Evolutionary conservation across 2,797 vertebrate genomes (phyloP).

Genomic region (Sphenopsis melanotis): DNA sequence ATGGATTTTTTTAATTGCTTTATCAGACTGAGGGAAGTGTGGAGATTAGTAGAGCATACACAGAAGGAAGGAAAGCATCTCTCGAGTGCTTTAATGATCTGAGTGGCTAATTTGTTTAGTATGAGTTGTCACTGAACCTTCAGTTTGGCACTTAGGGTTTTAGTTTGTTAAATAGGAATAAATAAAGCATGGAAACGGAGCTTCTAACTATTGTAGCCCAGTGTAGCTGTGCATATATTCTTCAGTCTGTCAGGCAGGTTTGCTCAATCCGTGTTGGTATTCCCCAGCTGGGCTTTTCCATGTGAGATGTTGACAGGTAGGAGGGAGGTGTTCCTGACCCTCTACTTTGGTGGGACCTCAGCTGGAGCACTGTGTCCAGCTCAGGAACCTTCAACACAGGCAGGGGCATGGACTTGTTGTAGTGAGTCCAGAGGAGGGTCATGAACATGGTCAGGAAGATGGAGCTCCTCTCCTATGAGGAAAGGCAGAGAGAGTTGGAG

Average conservation of each 20-base stretch:
- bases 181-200: background rate
- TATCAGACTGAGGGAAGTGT: background rate
- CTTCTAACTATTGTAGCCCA: background rate
- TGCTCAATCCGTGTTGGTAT: fast-evolving
- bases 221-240: background rate
- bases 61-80: background rate
- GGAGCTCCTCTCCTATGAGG: fast-evolving
- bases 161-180: background rate
- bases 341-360: background rate
- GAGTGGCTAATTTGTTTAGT: background rate
- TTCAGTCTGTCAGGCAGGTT: fast-evolving
- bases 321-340: background rate
- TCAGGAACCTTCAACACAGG: background rate
- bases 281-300: background rate
- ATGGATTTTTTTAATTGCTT: background rate
- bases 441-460: fast-evolving
- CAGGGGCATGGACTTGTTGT: background rate
- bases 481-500: background rate
- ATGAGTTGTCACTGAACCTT: constrained; percentile 1
- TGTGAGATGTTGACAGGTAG: background rate
- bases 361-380: background rate
- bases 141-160: background rate
- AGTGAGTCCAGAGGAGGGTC: fast-evolving
- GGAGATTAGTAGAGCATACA: constrained; percentile 19
- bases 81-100: background rate